Conservation (phyloP, 1,140 invertebrate species). For the Chelonus insularis region DNA sequence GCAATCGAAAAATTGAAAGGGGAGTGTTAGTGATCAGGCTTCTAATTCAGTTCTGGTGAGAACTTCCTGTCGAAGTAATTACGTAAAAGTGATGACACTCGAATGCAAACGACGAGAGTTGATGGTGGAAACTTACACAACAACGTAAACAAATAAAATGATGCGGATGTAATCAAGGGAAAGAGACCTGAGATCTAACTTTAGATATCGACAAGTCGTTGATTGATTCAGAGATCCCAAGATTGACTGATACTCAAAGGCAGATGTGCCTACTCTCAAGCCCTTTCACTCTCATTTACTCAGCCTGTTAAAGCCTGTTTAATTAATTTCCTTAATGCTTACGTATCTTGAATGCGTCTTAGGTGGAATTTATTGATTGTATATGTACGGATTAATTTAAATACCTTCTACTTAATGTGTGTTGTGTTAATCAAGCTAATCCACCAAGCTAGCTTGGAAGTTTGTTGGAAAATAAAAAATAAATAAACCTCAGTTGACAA, state of each 20-base stretch:
- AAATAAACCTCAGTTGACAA: slow-evolving; percentile 12
- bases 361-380: background rate
- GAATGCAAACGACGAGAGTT: background rate
- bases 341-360: background rate
- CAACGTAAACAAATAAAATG: background rate
- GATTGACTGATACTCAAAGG: background rate
- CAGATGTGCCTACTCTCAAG: background rate
- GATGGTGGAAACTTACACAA: no score
- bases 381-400: slow-evolving; percentile 1
- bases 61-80: background rate
- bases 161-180: background rate
- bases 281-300: background rate
- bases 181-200: background rate
- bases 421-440: background rate
- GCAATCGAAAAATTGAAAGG: background rate
- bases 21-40: no score
- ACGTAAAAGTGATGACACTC: background rate
- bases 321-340: background rate
- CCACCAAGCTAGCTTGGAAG: no score
- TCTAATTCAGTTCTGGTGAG: no score
- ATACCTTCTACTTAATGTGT: background rate
- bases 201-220: background rate
- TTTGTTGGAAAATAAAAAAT: background rate
- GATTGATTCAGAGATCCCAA: background rate
- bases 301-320: background rate